Evolutionary conservation across 2,888 invertebrate species (phyloP), one percentile per base, ranked within the genome.

Genomic region (Andrena praecox): DNA sequence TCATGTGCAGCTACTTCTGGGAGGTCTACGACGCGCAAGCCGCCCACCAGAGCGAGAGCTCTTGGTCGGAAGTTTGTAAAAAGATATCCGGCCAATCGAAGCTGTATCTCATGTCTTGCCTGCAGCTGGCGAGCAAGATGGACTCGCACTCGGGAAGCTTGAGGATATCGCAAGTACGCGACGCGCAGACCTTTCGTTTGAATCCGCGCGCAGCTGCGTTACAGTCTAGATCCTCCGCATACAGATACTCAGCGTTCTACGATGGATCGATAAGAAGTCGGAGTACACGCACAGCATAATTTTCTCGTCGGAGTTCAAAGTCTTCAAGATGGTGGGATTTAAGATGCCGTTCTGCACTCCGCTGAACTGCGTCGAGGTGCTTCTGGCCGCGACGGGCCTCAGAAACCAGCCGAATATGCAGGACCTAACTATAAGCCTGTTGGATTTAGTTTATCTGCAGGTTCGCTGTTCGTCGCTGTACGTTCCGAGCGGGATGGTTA

Each of bases 121-220:
- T 94, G 66, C 92, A 93, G 72, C 87, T 94, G 10, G 93, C 93
- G 3, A 92, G 92, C 79, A 94, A 94, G 86, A 87, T 93, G 81
- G 91, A 92, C 33, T 91, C 91, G 6, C 83, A 89, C 79, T 80
- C 86, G 0, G 85, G 66, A 27, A 79, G 82, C 35, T 74, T 93
- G 27, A 77, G 85, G 31, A 86, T 91, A 75, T 80, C 88, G 31
- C 89, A 91, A 82, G 93, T 92, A 89, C 42, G 78, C 74, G 64
- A 33, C 4, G 24, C 8, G 0, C 52, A 68, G 1, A n/a, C 16
- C 24, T 42, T 42, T 59, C 4, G 35, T 0, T 54, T 8, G 29
- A 33, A 4, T 27, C 1, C 4, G 16, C 35, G 4, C 6, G 12
- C 29, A 59, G 8, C 7, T 6, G 16, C 66, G 48, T 12, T 4